Conservation (phyloP, 2,888 invertebrate genomes). For the Oligia strigilis region DNA sequence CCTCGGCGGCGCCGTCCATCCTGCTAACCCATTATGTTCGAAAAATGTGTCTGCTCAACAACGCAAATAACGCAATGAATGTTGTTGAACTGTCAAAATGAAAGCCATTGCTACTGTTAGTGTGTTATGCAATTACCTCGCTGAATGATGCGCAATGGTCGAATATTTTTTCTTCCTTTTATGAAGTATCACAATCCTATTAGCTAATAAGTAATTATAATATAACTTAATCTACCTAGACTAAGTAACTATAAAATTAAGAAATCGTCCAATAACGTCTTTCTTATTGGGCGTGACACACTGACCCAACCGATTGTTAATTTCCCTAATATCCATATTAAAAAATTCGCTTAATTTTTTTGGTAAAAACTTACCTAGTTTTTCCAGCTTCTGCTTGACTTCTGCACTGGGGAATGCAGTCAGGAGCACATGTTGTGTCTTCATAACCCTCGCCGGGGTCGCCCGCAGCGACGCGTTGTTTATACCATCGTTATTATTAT, state of each 20-base stretch:
- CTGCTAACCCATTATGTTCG: no score
- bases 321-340: neutral
- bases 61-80: no score
- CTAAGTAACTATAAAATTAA: neutral
- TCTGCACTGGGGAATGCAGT: constrained; percentile 83
- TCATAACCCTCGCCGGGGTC: constrained; percentile 71
- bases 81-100: no score
- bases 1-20: no score
- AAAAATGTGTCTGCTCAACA: no score
- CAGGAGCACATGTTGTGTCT: constrained; percentile 80
- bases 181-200: neutral
- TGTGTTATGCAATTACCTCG: no score
- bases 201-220: neutral
- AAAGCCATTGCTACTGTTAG: no score
- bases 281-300: neutral
- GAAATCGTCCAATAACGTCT: neutral
- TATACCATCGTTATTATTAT: constrained; percentile 38
- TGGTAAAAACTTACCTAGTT: constrained; percentile 75
- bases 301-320: neutral
- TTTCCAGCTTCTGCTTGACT: constrained; percentile 79
- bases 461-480: constrained; percentile 68
- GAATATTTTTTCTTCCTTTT: neutral
- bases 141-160: neutral
- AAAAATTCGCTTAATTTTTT: neutral
- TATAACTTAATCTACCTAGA: neutral